These are phyloP conservation scores for Stictocephala bisonia DNA, from an alignment of 2,888 invertebrate genomes.

Conservation along the genomic window DNA sequence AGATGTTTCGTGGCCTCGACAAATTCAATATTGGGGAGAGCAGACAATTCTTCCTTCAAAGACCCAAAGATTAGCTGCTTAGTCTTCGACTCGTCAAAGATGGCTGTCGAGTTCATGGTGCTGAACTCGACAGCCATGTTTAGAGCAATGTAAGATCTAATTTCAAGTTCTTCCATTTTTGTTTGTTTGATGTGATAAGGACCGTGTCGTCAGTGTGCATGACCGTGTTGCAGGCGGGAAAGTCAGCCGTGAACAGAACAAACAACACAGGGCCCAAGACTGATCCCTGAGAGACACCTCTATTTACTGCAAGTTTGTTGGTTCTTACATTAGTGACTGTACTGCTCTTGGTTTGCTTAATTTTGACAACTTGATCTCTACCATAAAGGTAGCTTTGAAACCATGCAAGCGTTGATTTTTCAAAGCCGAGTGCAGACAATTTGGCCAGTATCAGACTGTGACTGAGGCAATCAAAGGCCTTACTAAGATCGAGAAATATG, in stretches of 20 bases:
- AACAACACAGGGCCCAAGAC: slow-evolving; percentile 2
- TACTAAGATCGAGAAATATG: not conserved
- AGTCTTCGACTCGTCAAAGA: too few species aligned
- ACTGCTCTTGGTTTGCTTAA: not conserved
- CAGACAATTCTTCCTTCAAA: too few species aligned
- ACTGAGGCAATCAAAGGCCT: not conserved
- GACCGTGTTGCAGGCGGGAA: not conserved
- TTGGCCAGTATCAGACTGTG: not conserved
- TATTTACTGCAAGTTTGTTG: not conserved
- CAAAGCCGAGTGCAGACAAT: not conserved
- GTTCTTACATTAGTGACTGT: not conserved
- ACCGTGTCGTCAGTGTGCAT: slow-evolving; percentile 25
- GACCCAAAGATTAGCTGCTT: too few species aligned
- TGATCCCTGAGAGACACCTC: slow-evolving; percentile 19
- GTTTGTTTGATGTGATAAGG: slow-evolving; percentile 19
- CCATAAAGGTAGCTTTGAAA: not conserved
- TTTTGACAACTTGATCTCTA: not conserved
- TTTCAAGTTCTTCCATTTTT: not conserved
- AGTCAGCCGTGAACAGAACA: slow-evolving; percentile 19
- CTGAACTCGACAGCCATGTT: slow-evolving; percentile 19
- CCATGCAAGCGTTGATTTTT: not conserved
- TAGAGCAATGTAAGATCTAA: slow-evolving; percentile 1
- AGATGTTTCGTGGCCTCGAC: too few species aligned
- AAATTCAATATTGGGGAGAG: too few species aligned
- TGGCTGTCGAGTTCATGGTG: too few species aligned